A percentile compares a stretch with the other conserved stretches of the same genome.
phyloP scores from a whole-genome alignment of 2,888 invertebrate genomes.

The Hanleya hanleyi region DNA sequence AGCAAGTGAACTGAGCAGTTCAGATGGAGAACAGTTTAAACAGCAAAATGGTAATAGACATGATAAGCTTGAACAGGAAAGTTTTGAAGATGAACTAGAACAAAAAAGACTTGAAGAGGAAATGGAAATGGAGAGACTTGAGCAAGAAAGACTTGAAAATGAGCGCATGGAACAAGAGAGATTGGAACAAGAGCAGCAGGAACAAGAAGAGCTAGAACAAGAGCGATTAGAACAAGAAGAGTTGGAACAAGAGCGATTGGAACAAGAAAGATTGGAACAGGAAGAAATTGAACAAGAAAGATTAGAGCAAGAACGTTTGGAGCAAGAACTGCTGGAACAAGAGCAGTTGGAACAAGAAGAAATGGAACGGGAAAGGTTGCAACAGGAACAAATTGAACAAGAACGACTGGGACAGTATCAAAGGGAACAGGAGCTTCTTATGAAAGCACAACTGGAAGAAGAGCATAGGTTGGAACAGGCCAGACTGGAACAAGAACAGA shows the following conservation, averaged over 20 bases:
- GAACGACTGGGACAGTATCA: slow-evolving; percentile 41
- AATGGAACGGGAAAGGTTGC: not conserved
- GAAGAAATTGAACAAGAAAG: slow-evolving; percentile 38
- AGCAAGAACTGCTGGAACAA: slow-evolving; percentile 26
- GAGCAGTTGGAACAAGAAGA: slow-evolving; percentile 19
- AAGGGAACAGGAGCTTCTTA: slow-evolving; percentile 44
- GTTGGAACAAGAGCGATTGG: slow-evolving; percentile 15
- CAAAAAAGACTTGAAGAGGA: not conserved
- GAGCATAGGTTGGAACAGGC: slow-evolving; percentile 23
- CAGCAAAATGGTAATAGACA: not conserved
- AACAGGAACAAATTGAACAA: slow-evolving; percentile 2
- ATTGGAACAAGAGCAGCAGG: slow-evolving; percentile 45
- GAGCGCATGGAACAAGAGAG: slow-evolving; percentile 39
- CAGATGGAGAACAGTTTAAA: no score
- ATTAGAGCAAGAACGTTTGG: slow-evolving; percentile 19
- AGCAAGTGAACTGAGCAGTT: not conserved
- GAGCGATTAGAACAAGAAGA: slow-evolving; percentile 1
- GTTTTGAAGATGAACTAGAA: not conserved
- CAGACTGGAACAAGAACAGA: slow-evolving; percentile 37
- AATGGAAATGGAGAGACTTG: not conserved
- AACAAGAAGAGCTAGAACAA: slow-evolving; percentile 31
- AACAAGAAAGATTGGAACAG: slow-evolving; percentile 33
- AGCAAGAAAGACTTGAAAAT: not conserved
- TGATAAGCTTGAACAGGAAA: not conserved
- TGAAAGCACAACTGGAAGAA: slow-evolving; percentile 27